Conservation (phyloP, 2,888 invertebrate species). For the Hesperia comma region DNA sequence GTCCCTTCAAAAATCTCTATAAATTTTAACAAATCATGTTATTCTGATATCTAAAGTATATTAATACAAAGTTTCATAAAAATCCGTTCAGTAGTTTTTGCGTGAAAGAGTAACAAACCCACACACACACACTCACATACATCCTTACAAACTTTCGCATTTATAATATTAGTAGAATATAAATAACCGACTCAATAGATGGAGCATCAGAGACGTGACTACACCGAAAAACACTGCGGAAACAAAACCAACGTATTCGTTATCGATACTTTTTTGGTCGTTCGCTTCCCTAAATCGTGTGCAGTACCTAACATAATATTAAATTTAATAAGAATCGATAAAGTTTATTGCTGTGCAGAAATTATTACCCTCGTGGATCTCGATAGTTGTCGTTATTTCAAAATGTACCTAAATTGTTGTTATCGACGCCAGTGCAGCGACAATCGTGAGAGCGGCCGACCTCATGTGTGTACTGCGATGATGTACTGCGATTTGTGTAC, state of each 20-base stretch:
- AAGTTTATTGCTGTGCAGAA: constrained; percentile 73
- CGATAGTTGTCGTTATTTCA: constrained; percentile 71
- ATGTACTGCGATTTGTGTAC: constrained; percentile 51
- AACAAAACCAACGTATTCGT: constrained; percentile 5
- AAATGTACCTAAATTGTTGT: constrained; percentile 68
- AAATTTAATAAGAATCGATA: constrained; percentile 81
- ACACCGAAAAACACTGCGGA: neutral
- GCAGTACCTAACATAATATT: constrained; percentile 49
- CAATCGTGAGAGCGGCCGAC: constrained; percentile 72
- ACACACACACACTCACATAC: too few relatives aligned
- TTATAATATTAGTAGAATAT: too few relatives aligned
- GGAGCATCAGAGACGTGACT: neutral
- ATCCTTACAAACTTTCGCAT: too few relatives aligned
- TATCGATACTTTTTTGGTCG: constrained; percentile 22
- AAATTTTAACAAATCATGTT: too few relatives aligned
- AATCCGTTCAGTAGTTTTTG: too few relatives aligned
- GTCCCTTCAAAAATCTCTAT: too few relatives aligned
- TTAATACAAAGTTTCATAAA: too few relatives aligned
- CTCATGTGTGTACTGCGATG: constrained; percentile 66
- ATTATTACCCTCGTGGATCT: constrained; percentile 82
- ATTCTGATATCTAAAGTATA: too few relatives aligned
- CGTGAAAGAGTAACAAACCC: too few relatives aligned
- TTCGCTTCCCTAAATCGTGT: constrained; percentile 42
- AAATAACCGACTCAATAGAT: too few relatives aligned
- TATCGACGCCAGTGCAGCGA: constrained; percentile 66